Evolutionary conservation across 2,113 vertebrate genomes (phyloP).

Genomic region (Zosterops japonicus): DNA sequence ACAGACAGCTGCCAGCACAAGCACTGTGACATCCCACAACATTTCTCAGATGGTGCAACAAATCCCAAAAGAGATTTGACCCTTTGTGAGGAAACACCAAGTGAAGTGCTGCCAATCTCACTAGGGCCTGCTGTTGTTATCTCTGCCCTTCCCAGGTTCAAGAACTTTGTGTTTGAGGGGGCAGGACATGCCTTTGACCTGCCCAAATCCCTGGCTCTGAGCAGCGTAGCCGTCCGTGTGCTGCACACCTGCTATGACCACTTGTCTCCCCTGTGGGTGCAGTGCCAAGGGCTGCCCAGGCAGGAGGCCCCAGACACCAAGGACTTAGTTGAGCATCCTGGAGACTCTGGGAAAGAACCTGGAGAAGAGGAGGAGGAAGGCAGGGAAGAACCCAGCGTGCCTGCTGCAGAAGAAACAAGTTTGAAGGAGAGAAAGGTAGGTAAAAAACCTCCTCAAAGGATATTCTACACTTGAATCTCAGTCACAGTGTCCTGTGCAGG

Average conservation of each 20-base stretch:
- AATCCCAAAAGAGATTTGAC: neutral
- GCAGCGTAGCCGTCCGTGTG: constrained; percentile 78
- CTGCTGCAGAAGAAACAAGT: constrained; percentile 18
- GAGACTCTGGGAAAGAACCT: neutral
- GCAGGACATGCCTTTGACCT: constrained; percentile 78
- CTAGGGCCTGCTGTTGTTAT: neutral
- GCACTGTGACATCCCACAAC: neutral
- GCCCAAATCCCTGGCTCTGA: constrained; percentile 80
- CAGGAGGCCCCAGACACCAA: neutral
- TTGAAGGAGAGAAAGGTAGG: neutral
- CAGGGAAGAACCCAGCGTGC: accelerated
- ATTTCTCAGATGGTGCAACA: neutral
- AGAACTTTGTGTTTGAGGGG: constrained; percentile 74
- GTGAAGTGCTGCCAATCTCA: neutral
- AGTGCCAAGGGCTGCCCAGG: neutral
- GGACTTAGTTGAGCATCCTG: neutral
- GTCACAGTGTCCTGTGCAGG: neutral
- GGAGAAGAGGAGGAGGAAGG: neutral
- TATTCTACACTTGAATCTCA: accelerated
- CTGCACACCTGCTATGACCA: constrained; percentile 88
- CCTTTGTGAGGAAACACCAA: neutral
- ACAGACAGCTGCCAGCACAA: neutral
- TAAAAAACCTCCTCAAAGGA: neutral
- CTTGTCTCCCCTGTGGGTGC: constrained; percentile 69
- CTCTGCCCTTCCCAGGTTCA: constrained; percentile 72